Base-by-base conservation (phyloP, 2,888 invertebrate species). In the Pinctada fucata region DNA sequence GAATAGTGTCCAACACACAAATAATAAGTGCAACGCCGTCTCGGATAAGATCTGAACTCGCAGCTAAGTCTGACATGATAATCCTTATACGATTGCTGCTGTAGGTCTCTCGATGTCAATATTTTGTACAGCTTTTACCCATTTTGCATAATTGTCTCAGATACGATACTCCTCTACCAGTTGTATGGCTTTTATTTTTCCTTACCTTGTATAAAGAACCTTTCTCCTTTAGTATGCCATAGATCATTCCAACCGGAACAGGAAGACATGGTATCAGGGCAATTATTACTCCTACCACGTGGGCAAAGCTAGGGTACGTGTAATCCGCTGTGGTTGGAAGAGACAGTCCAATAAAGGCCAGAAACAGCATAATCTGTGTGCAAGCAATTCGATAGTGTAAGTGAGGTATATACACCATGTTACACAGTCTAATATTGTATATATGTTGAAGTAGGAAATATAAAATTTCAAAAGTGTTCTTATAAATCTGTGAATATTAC, bases 291-390 rank as follows among this genome's bases (percentile, higher is more conserved):
- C 76, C 76, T 4, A 76, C 50, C 6, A 47, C 45, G 10, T 52
- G 52, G 3, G 76, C 76, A 48, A 51, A 76, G 8, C 50, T 71
- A 4, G 76, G 76, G 45, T 76, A 76, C 2, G 70, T 70, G 45
- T 76, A 76, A 48, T 10, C 51, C 2, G 69, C 75, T 16, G 69
- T 63, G 13, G 52, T 63, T 51, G 75, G 75, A n/a, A 68, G 68
- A 3, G 47, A 47, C 47, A 69, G 69, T 45, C 49, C 16, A 48
- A 52, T 52, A 52, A 75, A 10, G n/a, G 3, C 45, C n/a, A 67
- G 50, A 10, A 75, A 51, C 2, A 75, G 48, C 3, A 69, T 49
- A 31, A 31, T 3, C 8, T n/a, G 50, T 71, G 68, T 45, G 49
- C 47, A 13, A 5, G 3, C 47, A 45, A 3, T 5, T 3, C 47